A percentile compares a stretch with the other conserved stretches of the same genome.
phyloP scores from a whole-genome alignment of 2,113 vertebrate species.

The Nymphicus hollandicus region DNA sequence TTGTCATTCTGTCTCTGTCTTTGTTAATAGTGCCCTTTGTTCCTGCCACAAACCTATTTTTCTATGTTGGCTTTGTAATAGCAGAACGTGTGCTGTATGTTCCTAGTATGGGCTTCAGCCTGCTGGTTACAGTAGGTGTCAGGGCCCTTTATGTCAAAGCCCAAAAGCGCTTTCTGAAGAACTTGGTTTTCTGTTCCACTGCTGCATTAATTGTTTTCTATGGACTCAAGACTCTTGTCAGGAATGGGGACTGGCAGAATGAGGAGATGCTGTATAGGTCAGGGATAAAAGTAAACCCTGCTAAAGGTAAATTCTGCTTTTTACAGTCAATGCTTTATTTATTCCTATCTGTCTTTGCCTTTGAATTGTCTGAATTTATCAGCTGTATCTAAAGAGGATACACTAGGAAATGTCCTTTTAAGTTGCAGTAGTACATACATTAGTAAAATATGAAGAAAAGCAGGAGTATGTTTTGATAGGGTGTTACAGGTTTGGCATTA shows the following conservation, averaged over 20 bases:
- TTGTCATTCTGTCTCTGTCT: conserved; percentile 90
- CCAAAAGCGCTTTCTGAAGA: conserved; percentile 83
- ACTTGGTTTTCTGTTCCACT: conserved; percentile 84
- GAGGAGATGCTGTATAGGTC: conserved; percentile 99
- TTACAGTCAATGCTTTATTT: background rate
- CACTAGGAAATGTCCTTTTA: background rate
- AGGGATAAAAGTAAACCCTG: conserved; percentile 98
- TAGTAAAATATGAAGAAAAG: background rate
- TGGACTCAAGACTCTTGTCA: conserved; percentile 89
- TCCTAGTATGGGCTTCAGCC: conserved; percentile 98
- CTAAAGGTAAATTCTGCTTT: conserved; percentile 87
- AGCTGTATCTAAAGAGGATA: background rate
- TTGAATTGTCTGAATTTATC: background rate
- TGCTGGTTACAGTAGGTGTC: conserved; percentile 90
- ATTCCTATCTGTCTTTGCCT: background rate
- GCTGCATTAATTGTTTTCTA: conserved; percentile 87
- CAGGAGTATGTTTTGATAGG: background rate
- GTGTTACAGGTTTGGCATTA: background rate
- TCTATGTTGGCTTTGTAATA: conserved; percentile 98
- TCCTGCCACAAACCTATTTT: conserved; percentile 97
- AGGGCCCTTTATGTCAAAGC: conserved; percentile 87
- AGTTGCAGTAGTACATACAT: background rate
- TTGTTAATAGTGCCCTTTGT: conserved; percentile 92
- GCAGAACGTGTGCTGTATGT: conserved; percentile 98
- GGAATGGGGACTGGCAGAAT: conserved; percentile 95